Base-by-base conservation (phyloP, 2,113 vertebrate species). In the Gadus macrocephalus region DNA sequence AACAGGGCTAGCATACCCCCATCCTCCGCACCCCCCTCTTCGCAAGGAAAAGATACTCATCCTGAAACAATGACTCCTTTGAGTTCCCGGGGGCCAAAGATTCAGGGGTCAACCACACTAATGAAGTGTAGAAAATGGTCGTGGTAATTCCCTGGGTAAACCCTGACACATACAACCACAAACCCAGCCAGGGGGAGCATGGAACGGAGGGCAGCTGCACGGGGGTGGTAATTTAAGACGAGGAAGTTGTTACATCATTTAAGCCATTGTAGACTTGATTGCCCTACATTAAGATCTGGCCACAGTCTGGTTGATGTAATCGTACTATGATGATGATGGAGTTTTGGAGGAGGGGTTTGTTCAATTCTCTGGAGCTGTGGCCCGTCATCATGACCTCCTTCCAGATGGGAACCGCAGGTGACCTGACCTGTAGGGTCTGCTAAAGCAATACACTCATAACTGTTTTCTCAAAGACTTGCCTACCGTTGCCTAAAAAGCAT, bases 371-470 rank as follows among this genome's bases (percentile, higher is more conserved):
- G 12, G 42, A 49, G 42, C 42, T 49, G 12, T 49, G 42, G 42
- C 42, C 42, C 42, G 12, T 49, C 42, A 49, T 49, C 42, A 11
- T 14, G 12, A 49, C 42, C 42, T 49, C 42, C 42, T 14, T 14
- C 42, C 42, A 49, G 42, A 9, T 49, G 42, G 42, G 42, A 49
- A 49, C 58, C 58, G 19, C 58, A 66, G 19, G 72, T 70, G 68
- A 67, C 70, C 53, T 85, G 78, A 85, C 80, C 82, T 71, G 73
- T 69, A 59, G 35, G 63, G 42, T 49, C 42, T 49, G 42, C 8
- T 9, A 49, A 49, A 49, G 42, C 42, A 49, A 49, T 49, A 49
- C 42, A 49, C 42, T 49, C 9, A 49, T 49, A 49, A 49, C 2
- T 49, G 11, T 9, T 49, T 49, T 49, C 8, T 49, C 42, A 49